Evolutionary conservation across 2,797 vertebrate genomes (phyloP), one percentile per base, ranked within the genome.

Genomic region (Gastrophryne carolinensis): DNA sequence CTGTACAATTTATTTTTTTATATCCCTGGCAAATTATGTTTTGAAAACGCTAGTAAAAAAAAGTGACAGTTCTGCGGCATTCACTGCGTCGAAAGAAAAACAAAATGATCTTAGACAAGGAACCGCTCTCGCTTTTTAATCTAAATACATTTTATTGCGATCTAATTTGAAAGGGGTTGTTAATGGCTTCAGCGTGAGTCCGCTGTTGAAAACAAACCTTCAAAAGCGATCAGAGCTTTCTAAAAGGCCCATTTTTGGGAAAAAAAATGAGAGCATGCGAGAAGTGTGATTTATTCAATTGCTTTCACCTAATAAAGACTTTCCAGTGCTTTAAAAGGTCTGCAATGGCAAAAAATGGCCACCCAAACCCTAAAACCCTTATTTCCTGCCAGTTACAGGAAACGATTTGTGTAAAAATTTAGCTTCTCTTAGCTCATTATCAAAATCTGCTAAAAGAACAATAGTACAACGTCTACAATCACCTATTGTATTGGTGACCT

Each of bases 301-400:
- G 58, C 47, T 63, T 63, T 63, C 70, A 63, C 47, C 58, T 41
- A 4, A 47, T 73, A 73, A 73, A 63, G 63, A 54, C 30, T 63
- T 63, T 23, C 58, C 11, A 37, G 19, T 34, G 30, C 58, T 73
- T 73, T 58, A 30, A 23, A 50, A 54, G 70, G 70, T 53, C 70
- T 52, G 32, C 21, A 39, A 72, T 32, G 29, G 53, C 24, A 24
- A n/a, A 21, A 17, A 73, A 54, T 39, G 29, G 2, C 9, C 47
- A 19, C 29, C 32, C 19, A 19, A 23, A 62, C 35, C 39, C 24
- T 41, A 41, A 41, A 17, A 27, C 5, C 11, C 24, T 69, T 27
- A 17, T 44, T 68, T 26, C 41, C 26, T 56, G 10, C 49, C 24
- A 35, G n/a, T 7, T 30, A 37, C 49, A n/a, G 52, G 23, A 23